Percentiles rank a stretch among this genome's conserved stretches.
These are phyloP conservation scores for Phaetusa simplex DNA, from an alignment of 2,113 vertebrate species.

Conservation along the genomic window DNA sequence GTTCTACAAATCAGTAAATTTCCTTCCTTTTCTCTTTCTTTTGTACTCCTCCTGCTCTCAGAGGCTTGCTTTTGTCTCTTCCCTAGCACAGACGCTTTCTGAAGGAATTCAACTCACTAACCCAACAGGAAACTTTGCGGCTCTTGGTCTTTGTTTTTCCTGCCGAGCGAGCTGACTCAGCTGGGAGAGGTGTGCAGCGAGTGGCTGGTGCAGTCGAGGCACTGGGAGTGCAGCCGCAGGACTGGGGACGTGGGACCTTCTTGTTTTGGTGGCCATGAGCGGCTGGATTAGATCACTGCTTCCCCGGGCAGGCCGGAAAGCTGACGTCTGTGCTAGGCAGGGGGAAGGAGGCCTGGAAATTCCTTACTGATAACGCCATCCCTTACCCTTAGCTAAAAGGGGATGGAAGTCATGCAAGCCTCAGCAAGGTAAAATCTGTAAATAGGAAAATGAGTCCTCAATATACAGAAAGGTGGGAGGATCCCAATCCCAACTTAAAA, in stretches of 20 bases:
- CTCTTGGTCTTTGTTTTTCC: neutral
- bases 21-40: neutral
- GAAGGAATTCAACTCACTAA: neutral
- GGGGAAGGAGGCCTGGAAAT: neutral
- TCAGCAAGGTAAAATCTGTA: neutral
- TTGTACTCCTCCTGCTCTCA: neutral
- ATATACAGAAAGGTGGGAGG: neutral
- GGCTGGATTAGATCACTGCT: neutral
- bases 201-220: neutral
- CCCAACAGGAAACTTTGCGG: neutral
- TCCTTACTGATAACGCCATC: neutral
- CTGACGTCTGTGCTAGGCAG: neutral
- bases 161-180: neutral
- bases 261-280: neutral
- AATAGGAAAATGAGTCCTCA: neutral
- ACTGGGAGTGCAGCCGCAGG: neutral
- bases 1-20: neutral
- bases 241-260: too few relatives aligned
- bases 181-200: neutral
- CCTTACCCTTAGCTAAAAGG: neutral
- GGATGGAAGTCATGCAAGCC: too few relatives aligned
- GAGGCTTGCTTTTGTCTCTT: neutral
- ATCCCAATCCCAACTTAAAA: neutral
- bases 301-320: neutral
- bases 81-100: neutral